Evolutionary conservation across 2,888 invertebrate species (phyloP).

Genomic region (Drosophila meridionalis): DNA sequence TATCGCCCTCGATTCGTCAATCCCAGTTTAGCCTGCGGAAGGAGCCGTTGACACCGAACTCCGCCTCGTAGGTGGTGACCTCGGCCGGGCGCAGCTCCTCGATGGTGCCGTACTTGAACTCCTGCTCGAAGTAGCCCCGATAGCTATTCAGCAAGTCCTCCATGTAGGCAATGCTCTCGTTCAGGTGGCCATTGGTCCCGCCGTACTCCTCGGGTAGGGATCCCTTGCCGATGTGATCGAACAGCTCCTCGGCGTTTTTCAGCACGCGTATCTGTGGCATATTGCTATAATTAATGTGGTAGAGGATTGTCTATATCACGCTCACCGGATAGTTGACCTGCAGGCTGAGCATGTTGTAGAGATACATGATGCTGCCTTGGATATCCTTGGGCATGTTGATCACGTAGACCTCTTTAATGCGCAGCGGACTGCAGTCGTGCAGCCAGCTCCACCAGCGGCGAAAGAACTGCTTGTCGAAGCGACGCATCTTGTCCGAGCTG

Average conservation of each 20-base stretch:
- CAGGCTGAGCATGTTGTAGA: slow-evolving; percentile 63
- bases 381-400: slow-evolving; percentile 79
- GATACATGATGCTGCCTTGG: slow-evolving; percentile 61
- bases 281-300: neutral
- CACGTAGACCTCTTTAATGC: slow-evolving; percentile 70
- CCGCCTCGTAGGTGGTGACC: slow-evolving; percentile 72
- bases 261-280: slow-evolving; percentile 63
- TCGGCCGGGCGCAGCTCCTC: slow-evolving; percentile 74
- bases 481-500: slow-evolving; percentile 64
- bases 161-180: slow-evolving; percentile 78
- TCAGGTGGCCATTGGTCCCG: slow-evolving; percentile 76
- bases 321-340: slow-evolving; percentile 71
- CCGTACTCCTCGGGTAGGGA: slow-evolving; percentile 80
- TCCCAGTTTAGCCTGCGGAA: slow-evolving; percentile 76
- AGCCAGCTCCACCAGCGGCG: slow-evolving; percentile 76
- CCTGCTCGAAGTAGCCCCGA: slow-evolving; percentile 77
- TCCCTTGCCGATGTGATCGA: slow-evolving; percentile 71
- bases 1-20: slow-evolving; percentile 66
- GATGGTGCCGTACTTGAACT: slow-evolving; percentile 71
- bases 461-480: slow-evolving; percentile 69
- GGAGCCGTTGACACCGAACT: slow-evolving; percentile 76
- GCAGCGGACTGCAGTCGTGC: slow-evolving; percentile 72
- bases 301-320: neutral
- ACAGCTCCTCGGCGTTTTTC: slow-evolving; percentile 68
- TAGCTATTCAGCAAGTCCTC: slow-evolving; percentile 77